Evolutionary conservation across 2,888 invertebrate genomes (phyloP), one percentile per base, ranked within the genome.

Genomic region (Limulus polyphemus): DNA sequence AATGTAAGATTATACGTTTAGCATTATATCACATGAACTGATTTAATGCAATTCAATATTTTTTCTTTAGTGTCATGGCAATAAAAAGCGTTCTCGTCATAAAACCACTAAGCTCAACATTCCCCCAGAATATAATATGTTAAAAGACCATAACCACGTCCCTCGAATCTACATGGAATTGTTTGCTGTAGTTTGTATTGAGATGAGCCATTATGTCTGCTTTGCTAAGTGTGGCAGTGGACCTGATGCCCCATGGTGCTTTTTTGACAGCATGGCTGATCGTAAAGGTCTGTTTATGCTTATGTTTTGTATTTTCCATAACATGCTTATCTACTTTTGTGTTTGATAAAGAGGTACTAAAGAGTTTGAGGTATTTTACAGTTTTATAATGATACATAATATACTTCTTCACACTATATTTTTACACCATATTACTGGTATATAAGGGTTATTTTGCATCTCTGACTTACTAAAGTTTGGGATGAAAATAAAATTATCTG

Each of bases 261-360:
- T 98, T 78, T 98, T 97, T 74, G 97, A 98, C 79, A 97, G 95
- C 2, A 98, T 98, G 97, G 97, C 98, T 0, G 97, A 98, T 77
- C 83, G 97, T 74, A 89, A 90, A 84, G 93, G 94, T 92, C 75
- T 62, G 61, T 55, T 54, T 16, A 49, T 11, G 13, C 11, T 11
- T 13, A 49, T 11, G 14, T 51, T 51, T 51, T n/a, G 9, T 51
- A 51, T n/a, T 51, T 51, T 32, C 1, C 32, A 32, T 32, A 32
- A 32, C 7, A 32, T 32, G 7, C 7, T 32, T 32, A n/a, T 32
- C 7, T 1, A 32, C 32, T 1, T 0, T 1, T 32, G 32, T 7
- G 7, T 7, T 32, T 32, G 32, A 7, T 32, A 32, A 32, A 7
- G 32, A 32, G 3, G 32, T 32, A 32, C 32, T 32, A 32, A 32